These are phyloP conservation scores for Monoplex corrugatus DNA, from an alignment of 2,888 invertebrate genomes.

Conservation along the genomic window DNA sequence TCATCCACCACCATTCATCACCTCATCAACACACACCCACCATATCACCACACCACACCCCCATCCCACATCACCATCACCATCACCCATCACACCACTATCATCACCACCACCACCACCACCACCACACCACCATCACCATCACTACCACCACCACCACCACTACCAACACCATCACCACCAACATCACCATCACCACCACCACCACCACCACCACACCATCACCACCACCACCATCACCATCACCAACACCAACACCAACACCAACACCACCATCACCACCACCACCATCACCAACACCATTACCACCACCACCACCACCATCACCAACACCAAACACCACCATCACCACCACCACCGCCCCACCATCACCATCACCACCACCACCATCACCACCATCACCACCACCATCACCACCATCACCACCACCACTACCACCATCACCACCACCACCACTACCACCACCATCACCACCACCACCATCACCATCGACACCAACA, in stretches of 20 bases:
- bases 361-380: not conserved
- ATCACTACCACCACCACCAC: not conserved
- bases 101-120: too few species aligned
- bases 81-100: too few species aligned
- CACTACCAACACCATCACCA: too few species aligned
- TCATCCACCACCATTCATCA: too few species aligned
- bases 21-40: too few species aligned
- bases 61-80: too few species aligned
- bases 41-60: too few species aligned
- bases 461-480: not conserved
- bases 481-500: not conserved
- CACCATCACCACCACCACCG: not conserved
- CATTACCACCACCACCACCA: not conserved
- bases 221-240: not conserved
- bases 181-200: not conserved
- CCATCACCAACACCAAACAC: not conserved
- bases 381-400: not conserved
- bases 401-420: constrained; percentile 22
- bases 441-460: not conserved
- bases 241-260: constrained; percentile 8
- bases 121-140: not conserved
- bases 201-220: too few species aligned
- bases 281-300: not conserved
- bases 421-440: not conserved
- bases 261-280: not conserved